These are phyloP conservation scores for Macaria notata DNA, from an alignment of 2,888 invertebrate genomes.

Conservation along the genomic window DNA sequence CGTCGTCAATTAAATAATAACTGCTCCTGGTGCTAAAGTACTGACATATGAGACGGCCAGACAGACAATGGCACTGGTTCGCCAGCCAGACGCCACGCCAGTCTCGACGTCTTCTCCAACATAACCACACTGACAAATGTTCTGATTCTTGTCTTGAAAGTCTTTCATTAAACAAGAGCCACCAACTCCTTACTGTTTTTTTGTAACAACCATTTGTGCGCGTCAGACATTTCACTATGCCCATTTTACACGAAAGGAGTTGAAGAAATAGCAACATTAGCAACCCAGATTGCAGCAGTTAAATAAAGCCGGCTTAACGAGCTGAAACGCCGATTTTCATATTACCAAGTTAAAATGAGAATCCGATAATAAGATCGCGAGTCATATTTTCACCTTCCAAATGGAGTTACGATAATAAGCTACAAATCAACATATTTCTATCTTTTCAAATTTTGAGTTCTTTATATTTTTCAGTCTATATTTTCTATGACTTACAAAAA, in stretches of 20 bases:
- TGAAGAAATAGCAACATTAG: too few relatives aligned
- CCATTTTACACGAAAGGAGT: too few relatives aligned
- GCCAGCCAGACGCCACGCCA: conserved; percentile 23
- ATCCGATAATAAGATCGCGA: conserved; percentile 17
- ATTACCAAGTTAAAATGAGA: conserved; percentile 14
- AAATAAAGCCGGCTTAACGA: conserved; percentile 10
- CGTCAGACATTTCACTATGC: too few relatives aligned
- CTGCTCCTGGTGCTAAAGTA: too few relatives aligned
- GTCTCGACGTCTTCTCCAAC: conserved; percentile 24
- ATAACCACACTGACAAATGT: conserved; percentile 10
- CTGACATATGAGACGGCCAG: conserved; percentile 18
- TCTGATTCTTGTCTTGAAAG: conserved; percentile 3
- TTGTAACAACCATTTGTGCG: too few relatives aligned
- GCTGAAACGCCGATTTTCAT: conserved; percentile 12
- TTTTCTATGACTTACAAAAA: background rate
- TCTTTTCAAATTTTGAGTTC: too few relatives aligned
- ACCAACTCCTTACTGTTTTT: too few relatives aligned
- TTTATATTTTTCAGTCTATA: too few relatives aligned
- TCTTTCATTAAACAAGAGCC: too few relatives aligned
- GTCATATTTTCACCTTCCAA: conserved; percentile 11
- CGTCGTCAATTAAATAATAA: too few relatives aligned
- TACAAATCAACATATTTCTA: background rate
- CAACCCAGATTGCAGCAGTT: conserved; percentile 6
- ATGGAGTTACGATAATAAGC: conserved; percentile 4
- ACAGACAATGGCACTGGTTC: conserved; percentile 22